phyloP scores from a whole-genome alignment of 2,888 invertebrate genomes.

The Caenorhabditis panamensis region DNA sequence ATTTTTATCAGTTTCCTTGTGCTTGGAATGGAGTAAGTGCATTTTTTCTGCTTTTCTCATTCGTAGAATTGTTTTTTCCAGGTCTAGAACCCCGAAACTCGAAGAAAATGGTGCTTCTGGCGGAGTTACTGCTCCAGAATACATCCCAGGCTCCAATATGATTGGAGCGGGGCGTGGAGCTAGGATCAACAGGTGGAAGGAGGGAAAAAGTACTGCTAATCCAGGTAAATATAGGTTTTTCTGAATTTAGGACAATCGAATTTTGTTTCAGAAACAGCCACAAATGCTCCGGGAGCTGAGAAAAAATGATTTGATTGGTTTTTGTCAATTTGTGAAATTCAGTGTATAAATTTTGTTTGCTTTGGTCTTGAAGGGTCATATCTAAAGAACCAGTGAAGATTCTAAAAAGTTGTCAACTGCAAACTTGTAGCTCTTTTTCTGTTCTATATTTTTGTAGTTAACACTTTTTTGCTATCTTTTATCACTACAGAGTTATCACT shows the following conservation, averaged over 20 bases:
- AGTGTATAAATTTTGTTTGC: background rate
- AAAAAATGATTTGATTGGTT: slow-evolving; percentile 19
- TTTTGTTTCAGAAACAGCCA: slow-evolving; percentile 1
- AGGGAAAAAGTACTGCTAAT: background rate
- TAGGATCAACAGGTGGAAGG: slow-evolving; percentile 20
- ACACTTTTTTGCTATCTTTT: background rate
- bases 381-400: background rate
- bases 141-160: slow-evolving; percentile 58
- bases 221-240: slow-evolving; percentile 1
- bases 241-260: background rate
- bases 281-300: slow-evolving; percentile 1
- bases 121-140: slow-evolving; percentile 27
- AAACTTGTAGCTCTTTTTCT: background rate
- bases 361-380: background rate
- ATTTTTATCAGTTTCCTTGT: slow-evolving; percentile 1
- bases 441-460: background rate
- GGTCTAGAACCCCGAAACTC: too few relatives aligned
- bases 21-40: slow-evolving; percentile 7
- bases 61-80: background rate
- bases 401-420: background rate
- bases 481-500: background rate
- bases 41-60: background rate
- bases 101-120: background rate
- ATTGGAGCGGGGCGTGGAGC: slow-evolving; percentile 51
- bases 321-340: background rate